Base-by-base conservation (phyloP, 2,888 invertebrate genomes). In the Netelia inedita region DNA sequence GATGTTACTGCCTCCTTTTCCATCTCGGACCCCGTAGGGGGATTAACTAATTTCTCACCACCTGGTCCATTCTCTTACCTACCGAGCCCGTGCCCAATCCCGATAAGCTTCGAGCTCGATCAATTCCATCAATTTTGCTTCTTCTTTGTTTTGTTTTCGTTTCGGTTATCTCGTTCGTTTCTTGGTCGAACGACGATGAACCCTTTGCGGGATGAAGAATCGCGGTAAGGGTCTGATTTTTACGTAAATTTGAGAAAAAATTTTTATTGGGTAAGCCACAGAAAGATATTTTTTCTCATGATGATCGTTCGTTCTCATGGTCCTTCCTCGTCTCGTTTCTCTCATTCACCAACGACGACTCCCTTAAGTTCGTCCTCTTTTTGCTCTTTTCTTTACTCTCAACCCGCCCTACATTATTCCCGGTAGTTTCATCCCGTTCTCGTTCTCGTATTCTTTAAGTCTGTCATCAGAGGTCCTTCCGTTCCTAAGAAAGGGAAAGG, bases 31-130 rank as follows among this genome's bases (percentile, higher is more conserved):
- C 35, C 85, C 79, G 82, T 69, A 71, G 87, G 86, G 87, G 88
- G 35, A 35, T 35, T 89, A 88, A 90, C 92, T 91, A 92, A 93
- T 92, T 92, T 92, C 90, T 91, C 89, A 88, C 91, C 93, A 93
- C 91, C 93, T 93, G 92, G 91, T 87, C 87, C 88, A 87, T 88
- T 89, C 90, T 89, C 88, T 86, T 86, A 86, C 88, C 88, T 83
- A 80, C 28, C 35, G 71, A 79, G 74, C 82, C 87, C 80, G 82
- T 83, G 85, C 79, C 72, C 72, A 28, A 21, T 53, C 46, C 84
- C 80, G 81, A 68, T 82, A 82, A 78, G 82, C 78, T 76, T 63
- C 85, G 74, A 80, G 85, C 86, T 86, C 87, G 82, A 88, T 86
- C 82, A 85, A 35, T 87, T 87, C 86, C 66, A 53, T 69, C 41